Evolutionary conservation across 2,797 vertebrate species (phyloP), one percentile per base, ranked within the genome.

Genomic region (Microctenopoma stevenorrisi): DNA sequence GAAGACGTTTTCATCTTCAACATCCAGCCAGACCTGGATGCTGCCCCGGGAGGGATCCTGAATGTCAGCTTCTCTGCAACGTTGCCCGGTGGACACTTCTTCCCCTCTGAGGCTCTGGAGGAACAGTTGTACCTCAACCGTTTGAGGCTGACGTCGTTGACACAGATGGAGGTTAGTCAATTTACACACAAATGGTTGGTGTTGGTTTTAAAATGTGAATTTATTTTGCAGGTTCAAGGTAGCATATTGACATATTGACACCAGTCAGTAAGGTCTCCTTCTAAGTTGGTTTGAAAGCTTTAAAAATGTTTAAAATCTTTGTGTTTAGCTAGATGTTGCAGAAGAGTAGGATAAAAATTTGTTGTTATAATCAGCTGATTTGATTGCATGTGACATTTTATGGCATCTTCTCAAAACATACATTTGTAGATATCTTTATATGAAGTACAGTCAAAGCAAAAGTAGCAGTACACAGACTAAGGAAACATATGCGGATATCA

Each of bases 1-100:
- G 97, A 97, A 67, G 96, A 98, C 14, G 95, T 99, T 82, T 99
- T 97, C 79, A 94, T 99, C 79, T 99, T 99, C 90, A 99, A 98
- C 88, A 97, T 99, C 83, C 98, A 98, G 92, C 97, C 97, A 0
- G 98, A 99, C 89, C 94, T 95, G 0, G 98, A 98, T 0, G 96
- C 97, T 2, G 95, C 94, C 0, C 94, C 95, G 0, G 95, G 96
- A 35, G 82, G 88, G 25, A 90, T 99, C 76, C 94, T 99, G 64
- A 99, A 99, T 0, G 94, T 99, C 76, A 99, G 97, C 84, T 99
- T 99, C 91, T 98, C 98, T 0, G 98, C 98, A 0, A 92, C 95
- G 8, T 87, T 95, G 0, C 98, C 97, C 0, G 94, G 95, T 0
- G 93, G 96, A 18, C 94, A 94, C 76, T 98, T 96, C 91, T 97